A percentile compares a stretch with the other conserved stretches of the same genome.
Evolutionary conservation across 2,888 invertebrate species (phyloP).

Genomic region (Drosophila tripunctata): DNA sequence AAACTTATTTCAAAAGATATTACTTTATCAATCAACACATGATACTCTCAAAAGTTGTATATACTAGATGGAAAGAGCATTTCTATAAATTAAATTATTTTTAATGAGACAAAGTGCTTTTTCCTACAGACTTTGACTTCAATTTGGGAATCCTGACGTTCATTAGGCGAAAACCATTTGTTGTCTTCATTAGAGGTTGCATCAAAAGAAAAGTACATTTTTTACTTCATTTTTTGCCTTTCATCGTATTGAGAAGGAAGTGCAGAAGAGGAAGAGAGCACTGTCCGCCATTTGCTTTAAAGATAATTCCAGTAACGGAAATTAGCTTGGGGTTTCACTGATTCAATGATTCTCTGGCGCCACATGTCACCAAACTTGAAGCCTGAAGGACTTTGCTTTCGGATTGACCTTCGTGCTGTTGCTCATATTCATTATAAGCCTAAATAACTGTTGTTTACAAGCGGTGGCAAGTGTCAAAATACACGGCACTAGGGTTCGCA

Average conservation of each 20-base stretch:
- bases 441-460: slow-evolving; percentile 77
- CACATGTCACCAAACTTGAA: slow-evolving; percentile 63
- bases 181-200: slow-evolving; percentile 48
- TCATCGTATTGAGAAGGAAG: neutral
- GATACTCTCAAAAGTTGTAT: neutral
- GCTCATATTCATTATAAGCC: slow-evolving; percentile 80
- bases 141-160: slow-evolving; percentile 29
- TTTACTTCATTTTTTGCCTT: slow-evolving; percentile 12
- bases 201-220: slow-evolving; percentile 57
- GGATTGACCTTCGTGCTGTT: slow-evolving; percentile 73
- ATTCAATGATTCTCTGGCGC: slow-evolving; percentile 37
- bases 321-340: slow-evolving; percentile 25
- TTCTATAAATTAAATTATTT: slow-evolving; percentile 43
- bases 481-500: slow-evolving; percentile 48
- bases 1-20: neutral
- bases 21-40: neutral
- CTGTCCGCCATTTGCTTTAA: slow-evolving; percentile 1
- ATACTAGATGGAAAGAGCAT: neutral
- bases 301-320: slow-evolving; percentile 21
- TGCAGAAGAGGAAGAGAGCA: neutral
- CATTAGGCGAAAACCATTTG: slow-evolving; percentile 41
- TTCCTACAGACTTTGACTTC: neutral
- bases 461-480: slow-evolving; percentile 79
- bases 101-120: slow-evolving; percentile 60
- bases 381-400: slow-evolving; percentile 65